Evolutionary conservation across 2,113 vertebrate species (phyloP).

Genomic region (Brachypodius melanocephalos): DNA sequence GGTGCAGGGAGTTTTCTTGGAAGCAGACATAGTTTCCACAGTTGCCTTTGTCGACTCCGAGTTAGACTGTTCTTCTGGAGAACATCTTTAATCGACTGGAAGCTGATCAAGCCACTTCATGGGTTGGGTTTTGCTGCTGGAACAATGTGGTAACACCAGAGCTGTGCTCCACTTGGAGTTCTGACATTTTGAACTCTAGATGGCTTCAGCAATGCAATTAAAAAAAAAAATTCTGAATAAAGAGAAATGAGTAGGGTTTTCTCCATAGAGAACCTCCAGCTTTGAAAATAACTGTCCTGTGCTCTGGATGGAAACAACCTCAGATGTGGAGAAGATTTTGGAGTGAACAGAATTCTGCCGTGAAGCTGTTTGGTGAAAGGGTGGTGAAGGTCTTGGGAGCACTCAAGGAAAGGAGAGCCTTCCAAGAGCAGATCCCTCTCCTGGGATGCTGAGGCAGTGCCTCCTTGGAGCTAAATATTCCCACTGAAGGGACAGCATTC

Average conservation of each 20-base stretch:
- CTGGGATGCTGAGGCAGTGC: neutral
- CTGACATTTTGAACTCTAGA: neutral
- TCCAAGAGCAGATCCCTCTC: neutral
- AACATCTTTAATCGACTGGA: slow-evolving; percentile 52
- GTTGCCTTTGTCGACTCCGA: neutral
- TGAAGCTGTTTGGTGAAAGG: neutral
- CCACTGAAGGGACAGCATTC: neutral
- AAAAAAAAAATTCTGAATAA: neutral
- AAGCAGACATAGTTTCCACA: slow-evolving; percentile 43
- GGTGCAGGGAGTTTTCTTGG: slow-evolving; percentile 20
- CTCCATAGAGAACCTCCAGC: neutral
- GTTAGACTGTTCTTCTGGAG: slow-evolving; percentile 12
- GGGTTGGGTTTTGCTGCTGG: neutral
- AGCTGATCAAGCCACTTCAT: neutral
- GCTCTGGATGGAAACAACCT: neutral
- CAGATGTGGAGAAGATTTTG: neutral
- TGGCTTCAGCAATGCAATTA: neutral
- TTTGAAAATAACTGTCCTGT: neutral
- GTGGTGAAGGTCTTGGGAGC: neutral
- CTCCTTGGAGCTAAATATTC: neutral
- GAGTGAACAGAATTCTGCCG: neutral
- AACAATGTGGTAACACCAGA: slow-evolving; percentile 8
- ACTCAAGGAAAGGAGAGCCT: neutral
- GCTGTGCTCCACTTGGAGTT: neutral
- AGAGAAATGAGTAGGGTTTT: neutral